Conservation (phyloP, 64 coral and sea anemone genomes). For the Pachyseris speciosa region DNA sequence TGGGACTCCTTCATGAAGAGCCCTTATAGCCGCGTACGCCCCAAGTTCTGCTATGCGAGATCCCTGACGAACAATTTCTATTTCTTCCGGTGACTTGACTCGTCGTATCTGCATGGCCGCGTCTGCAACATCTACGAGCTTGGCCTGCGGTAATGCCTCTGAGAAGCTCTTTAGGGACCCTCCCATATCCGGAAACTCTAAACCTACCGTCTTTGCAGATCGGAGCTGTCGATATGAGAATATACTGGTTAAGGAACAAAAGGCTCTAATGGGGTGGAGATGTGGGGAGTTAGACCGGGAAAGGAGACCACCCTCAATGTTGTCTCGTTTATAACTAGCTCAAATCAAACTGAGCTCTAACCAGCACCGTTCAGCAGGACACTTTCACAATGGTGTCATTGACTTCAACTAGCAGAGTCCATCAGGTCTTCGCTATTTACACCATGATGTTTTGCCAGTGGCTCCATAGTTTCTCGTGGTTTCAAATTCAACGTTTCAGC, state of each 20-base stretch:
- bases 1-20: slow-evolving; percentile 57
- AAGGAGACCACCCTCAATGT: too few relatives aligned
- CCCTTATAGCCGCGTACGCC: slow-evolving; percentile 57
- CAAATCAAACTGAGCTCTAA: too few relatives aligned
- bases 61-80: slow-evolving; percentile 78
- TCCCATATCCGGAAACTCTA: slow-evolving; percentile 52
- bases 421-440: too few relatives aligned
- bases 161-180: slow-evolving; percentile 2
- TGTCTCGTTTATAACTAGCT: too few relatives aligned
- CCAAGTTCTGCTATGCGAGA: slow-evolving; percentile 85
- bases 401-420: too few relatives aligned
- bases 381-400: too few relatives aligned
- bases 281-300: neutral
- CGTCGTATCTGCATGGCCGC: slow-evolving; percentile 91
- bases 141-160: slow-evolving; percentile 79
- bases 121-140: slow-evolving; percentile 73
- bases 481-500: too few relatives aligned
- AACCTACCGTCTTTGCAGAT: slow-evolving; percentile 54
- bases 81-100: slow-evolving; percentile 93
- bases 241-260: neutral
- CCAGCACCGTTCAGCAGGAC: too few relatives aligned
- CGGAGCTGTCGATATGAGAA: neutral
- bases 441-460: too few relatives aligned
- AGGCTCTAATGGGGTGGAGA: neutral
- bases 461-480: too few relatives aligned